Evolutionary conservation across 2,113 vertebrate species (phyloP), one percentile per base, ranked within the genome.

Genomic region (Peromyscus leucopus): DNA sequence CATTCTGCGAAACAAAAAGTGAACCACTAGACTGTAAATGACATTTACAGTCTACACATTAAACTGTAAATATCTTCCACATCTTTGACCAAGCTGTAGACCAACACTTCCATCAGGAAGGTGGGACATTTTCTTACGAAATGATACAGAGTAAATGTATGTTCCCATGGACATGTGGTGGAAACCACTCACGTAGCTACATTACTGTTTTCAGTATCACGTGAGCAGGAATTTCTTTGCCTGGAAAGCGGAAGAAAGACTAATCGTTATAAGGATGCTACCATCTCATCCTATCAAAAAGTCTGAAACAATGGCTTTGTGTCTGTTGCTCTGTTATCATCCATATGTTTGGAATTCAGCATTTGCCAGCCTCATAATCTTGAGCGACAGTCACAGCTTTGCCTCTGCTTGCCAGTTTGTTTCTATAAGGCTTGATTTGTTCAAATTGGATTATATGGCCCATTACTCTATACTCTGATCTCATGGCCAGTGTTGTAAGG

Each of bases 1-100:
- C 0, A 97, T 98, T 98, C 0, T 99, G 98, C 88, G 99, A 98
- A n/a, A 31, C 98, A 98, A 99, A 99, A 98, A 39, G 98, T 98
- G 24, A 99, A 99, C 92, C 99, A 97, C 28, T 69, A 69, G 31
- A 17, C 85, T 94, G 89, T 98, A 98, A 36, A 93, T 72, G 94
- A 99, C 97, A 59, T 59, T 19, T 59, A 17, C 57, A 59, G 57
- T 59, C 15, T 59, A 59, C 17, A 17, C 57, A 59, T 59, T 59
- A 59, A 97, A 17, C 84, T 95, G 87, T 98, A 98, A n/a, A 93
- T 74, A 95, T 99, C 97, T 82, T 99, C 98, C 82, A 59, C 97
- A 65, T 98, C 97, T n/a, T 96, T 97, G 63, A 99, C 75, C 85
- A 98, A 98, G 86, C 98, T 98, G 2, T 96, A 98, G 48, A 99